These are phyloP conservation scores for Rhaphigaster nebulosa DNA, from an alignment of 2,888 invertebrate genomes.

Conservation along the genomic window DNA sequence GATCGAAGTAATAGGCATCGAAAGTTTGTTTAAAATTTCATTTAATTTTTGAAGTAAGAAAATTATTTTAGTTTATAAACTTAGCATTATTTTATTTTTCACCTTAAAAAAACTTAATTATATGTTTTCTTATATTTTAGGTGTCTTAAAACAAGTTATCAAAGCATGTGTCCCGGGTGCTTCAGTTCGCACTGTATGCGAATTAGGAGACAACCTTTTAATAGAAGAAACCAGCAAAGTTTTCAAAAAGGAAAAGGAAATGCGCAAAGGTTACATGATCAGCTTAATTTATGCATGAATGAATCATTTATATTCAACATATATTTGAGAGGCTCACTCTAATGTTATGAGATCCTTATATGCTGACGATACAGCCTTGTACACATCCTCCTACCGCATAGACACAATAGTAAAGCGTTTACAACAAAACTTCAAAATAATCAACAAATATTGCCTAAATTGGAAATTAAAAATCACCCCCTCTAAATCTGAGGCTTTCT, in stretches of 20 bases:
- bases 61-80: slow-evolving; percentile 63
- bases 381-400: no score
- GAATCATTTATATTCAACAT: no score
- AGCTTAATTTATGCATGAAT: neutral
- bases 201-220: slow-evolving; percentile 89
- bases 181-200: slow-evolving; percentile 92
- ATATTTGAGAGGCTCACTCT: no score
- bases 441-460: no score
- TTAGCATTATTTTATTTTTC: slow-evolving; percentile 28
- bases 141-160: slow-evolving; percentile 88
- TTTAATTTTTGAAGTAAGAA: slow-evolving; percentile 22
- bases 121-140: slow-evolving; percentile 74
- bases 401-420: no score
- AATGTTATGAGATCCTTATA: no score
- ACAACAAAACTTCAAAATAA: no score
- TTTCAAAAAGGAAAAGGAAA: slow-evolving; percentile 98
- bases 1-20: no score
- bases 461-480: no score
- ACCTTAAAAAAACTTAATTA: neutral
- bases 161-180: slow-evolving; percentile 89
- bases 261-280: slow-evolving; percentile 85
- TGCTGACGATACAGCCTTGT: no score
- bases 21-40: neutral
- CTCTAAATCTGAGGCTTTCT: no score
- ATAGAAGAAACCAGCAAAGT: slow-evolving; percentile 94